Percentiles rank a stretch among this genome's conserved stretches.
phyloP scores from a whole-genome alignment of 2,113 vertebrate genomes.

The Muntiacus muntjak region DNA sequence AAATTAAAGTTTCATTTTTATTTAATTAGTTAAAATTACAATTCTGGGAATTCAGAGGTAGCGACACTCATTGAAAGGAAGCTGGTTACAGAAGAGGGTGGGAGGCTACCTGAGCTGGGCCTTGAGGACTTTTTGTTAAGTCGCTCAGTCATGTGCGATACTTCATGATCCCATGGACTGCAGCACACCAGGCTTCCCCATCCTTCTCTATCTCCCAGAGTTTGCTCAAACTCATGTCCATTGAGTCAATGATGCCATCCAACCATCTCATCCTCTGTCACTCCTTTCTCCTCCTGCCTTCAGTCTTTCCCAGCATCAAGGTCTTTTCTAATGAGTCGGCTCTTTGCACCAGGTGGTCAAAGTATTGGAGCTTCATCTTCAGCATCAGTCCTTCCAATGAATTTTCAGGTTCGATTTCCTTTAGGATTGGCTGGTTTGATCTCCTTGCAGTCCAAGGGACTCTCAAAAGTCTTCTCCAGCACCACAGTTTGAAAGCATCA shows the following conservation, averaged over 20 bases:
- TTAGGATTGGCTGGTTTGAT: background rate
- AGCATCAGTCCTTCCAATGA: background rate
- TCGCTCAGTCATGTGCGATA: background rate
- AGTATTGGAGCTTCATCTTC: background rate
- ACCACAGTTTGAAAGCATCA: background rate
- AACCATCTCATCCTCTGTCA: background rate
- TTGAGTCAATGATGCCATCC: background rate
- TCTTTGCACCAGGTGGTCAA: background rate
- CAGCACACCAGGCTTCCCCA: background rate
- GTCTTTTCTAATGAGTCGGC: background rate
- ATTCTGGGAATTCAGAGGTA: background rate
- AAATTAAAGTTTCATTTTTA: background rate
- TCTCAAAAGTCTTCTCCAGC: background rate
- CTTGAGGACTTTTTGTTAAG: background rate
- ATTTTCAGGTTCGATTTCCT: background rate
- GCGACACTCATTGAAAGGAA: fast-evolving
- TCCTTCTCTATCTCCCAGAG: background rate
- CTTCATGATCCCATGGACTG: fast-evolving
- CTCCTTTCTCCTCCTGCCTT: background rate
- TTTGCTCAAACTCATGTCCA: background rate
- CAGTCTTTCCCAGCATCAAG: background rate
- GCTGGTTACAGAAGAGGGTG: background rate
- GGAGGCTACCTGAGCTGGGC: background rate
- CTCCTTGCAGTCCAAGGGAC: background rate
- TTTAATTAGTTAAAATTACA: background rate